Evolutionary conservation across 2,113 vertebrate genomes (phyloP).

Genomic region (Mobula hypostoma): DNA sequence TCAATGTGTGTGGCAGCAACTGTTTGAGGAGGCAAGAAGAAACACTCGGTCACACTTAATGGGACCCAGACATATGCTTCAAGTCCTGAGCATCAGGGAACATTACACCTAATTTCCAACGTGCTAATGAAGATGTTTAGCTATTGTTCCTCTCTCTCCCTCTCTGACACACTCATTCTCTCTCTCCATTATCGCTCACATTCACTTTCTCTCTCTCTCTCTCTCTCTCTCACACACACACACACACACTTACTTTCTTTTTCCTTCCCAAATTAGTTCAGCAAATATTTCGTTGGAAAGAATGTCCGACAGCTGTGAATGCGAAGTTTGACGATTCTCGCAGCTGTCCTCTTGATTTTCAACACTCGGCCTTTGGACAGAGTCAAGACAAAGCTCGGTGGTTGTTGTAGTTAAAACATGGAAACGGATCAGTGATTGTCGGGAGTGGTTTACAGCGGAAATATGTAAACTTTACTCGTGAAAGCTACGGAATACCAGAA

Average conservation of each 20-base stretch:
- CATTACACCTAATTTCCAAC: neutral
- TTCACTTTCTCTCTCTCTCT: neutral
- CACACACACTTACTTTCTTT: too few relatives aligned
- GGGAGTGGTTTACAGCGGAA: neutral
- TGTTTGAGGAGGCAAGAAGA: constrained; percentile 13
- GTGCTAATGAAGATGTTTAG: constrained; percentile 5
- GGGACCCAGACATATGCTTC: neutral
- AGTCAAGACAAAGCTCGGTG: neutral
- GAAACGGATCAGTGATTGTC: neutral
- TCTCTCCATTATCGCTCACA: neutral
- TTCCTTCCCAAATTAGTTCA: neutral
- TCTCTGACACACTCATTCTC: too few relatives aligned
- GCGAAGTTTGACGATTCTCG: neutral
- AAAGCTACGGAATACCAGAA: neutral
- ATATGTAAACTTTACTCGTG: neutral
- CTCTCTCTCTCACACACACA: neutral
- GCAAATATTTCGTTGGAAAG: neutral
- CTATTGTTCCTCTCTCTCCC: neutral
- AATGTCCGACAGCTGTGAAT: neutral
- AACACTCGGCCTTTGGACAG: neutral
- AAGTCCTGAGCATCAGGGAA: neutral
- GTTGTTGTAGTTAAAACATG: neutral
- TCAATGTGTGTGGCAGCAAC: constrained; percentile 39
- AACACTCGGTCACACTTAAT: constrained; percentile 34
- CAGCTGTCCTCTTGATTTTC: neutral